These are phyloP conservation scores for Amblyopsis rosae DNA, from an alignment of 2,113 vertebrate genomes.

Conservation along the genomic window DNA sequence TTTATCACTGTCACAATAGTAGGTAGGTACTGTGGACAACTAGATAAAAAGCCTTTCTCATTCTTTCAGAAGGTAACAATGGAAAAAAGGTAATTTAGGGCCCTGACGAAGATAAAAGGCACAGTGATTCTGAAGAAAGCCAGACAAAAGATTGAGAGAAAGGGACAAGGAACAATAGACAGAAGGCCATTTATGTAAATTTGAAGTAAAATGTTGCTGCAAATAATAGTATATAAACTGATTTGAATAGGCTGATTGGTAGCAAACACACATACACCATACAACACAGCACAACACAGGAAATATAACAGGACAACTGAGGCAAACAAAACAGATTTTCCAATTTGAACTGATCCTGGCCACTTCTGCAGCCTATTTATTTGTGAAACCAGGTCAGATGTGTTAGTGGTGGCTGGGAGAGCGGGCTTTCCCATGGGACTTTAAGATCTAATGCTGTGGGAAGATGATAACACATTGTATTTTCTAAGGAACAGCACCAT, in stretches of 20 bases:
- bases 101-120: conserved; percentile 38
- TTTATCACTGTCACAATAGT: conserved; percentile 14
- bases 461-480: conserved; percentile 27
- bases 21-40: neutral
- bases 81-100: conserved; percentile 46
- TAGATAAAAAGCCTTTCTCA: conserved; percentile 16
- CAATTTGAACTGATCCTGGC: conserved; percentile 29
- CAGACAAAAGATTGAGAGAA: conserved; percentile 20
- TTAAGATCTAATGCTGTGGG: conserved; percentile 25
- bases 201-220: conserved; percentile 8
- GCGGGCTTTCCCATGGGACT: conserved; percentile 35
- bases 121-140: conserved; percentile 12
- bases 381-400: conserved; percentile 58
- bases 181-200: neutral
- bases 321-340: conserved; percentile 30
- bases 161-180: conserved; percentile 31
- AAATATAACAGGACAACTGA: conserved; percentile 28
- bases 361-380: conserved; percentile 45
- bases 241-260: conserved; percentile 28
- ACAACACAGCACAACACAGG: conserved; percentile 12
- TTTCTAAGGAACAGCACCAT: conserved; percentile 8
- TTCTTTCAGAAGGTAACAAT: conserved; percentile 29
- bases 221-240: conserved; percentile 17
- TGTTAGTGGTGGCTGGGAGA: conserved; percentile 8
- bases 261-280: conserved; percentile 16